These are phyloP conservation scores for Drosophila phalerata DNA, from an alignment of 2,888 invertebrate species.

Conservation along the genomic window DNA sequence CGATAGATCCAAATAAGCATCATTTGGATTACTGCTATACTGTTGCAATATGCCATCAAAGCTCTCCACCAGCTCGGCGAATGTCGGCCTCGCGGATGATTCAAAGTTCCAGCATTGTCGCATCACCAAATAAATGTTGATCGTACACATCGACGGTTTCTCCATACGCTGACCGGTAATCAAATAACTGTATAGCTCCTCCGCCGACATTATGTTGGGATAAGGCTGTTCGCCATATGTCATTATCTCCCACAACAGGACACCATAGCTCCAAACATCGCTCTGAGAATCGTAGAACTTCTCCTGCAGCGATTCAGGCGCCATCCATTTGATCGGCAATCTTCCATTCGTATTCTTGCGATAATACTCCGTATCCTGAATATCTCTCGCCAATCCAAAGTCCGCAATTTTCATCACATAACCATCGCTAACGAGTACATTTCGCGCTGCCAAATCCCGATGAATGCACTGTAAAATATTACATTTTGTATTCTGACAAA, in stretches of 20 bases:
- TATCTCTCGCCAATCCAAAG: conserved; percentile 98
- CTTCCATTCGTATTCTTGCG: conserved; percentile 98
- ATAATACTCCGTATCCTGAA: conserved; percentile 97
- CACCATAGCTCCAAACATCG: conserved; percentile 98
- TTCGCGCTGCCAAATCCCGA: conserved; percentile 98
- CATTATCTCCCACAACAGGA: conserved; percentile 99
- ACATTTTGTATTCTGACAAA: too few relatives aligned
- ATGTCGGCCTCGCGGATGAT: conserved; percentile 94
- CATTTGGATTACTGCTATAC: conserved; percentile 88
- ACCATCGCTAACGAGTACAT: conserved; percentile 97
- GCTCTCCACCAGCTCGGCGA: conserved; percentile 94
- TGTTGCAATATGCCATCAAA: conserved; percentile 92
- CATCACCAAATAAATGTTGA: conserved; percentile 98
- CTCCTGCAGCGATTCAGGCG: conserved; percentile 98
- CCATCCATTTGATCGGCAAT: conserved; percentile 99
- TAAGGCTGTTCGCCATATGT: conserved; percentile 99
- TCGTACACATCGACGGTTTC: conserved; percentile 97
- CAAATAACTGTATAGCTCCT: conserved; percentile 96
- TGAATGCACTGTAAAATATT: conserved; percentile 95
- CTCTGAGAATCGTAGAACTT: conserved; percentile 97
- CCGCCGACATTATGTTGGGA: conserved; percentile 96
- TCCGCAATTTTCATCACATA: conserved; percentile 98
- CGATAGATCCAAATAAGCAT: conserved; percentile 95
- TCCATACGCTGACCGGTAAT: conserved; percentile 97
- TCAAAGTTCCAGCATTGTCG: conserved; percentile 98